phyloP scores from a whole-genome alignment of 2,113 vertebrate genomes.

The Daphoenositta chrysoptera region DNA sequence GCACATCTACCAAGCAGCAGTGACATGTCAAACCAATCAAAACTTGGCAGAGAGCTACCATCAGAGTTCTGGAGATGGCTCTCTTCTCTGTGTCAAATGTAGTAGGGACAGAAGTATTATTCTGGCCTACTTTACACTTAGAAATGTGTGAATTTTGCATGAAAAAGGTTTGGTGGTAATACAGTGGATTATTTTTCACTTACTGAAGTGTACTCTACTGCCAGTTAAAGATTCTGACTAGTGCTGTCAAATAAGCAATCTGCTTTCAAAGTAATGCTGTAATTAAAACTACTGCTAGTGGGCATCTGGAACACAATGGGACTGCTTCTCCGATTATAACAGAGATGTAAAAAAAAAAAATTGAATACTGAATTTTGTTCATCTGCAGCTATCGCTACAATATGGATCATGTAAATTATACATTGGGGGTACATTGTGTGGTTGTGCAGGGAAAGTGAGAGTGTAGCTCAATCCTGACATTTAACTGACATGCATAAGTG shows the following conservation, averaged over 20 bases:
- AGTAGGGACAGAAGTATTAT: background rate
- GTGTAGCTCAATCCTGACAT: background rate
- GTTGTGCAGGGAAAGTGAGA: background rate
- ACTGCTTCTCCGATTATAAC: background rate
- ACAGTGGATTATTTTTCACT: background rate
- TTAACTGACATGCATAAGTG: background rate
- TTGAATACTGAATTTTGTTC: background rate
- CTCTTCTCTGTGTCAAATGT: background rate
- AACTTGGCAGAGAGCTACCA: background rate
- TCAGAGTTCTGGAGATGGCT: background rate
- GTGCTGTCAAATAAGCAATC: background rate
- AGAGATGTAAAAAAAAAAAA: background rate
- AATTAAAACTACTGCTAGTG: background rate
- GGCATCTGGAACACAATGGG: background rate
- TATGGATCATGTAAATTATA: background rate
- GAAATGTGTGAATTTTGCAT: background rate
- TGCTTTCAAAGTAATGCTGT: background rate
- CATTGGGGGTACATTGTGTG: too few species aligned
- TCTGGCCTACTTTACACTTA: background rate
- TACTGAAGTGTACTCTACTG: background rate
- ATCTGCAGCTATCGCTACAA: background rate
- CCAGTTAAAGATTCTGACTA: background rate
- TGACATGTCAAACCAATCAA: background rate
- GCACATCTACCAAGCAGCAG: background rate
- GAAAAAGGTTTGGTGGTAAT: background rate